phyloP scores from a whole-genome alignment of 2,113 vertebrate genomes.

The Acrocephalus kingi region DNA sequence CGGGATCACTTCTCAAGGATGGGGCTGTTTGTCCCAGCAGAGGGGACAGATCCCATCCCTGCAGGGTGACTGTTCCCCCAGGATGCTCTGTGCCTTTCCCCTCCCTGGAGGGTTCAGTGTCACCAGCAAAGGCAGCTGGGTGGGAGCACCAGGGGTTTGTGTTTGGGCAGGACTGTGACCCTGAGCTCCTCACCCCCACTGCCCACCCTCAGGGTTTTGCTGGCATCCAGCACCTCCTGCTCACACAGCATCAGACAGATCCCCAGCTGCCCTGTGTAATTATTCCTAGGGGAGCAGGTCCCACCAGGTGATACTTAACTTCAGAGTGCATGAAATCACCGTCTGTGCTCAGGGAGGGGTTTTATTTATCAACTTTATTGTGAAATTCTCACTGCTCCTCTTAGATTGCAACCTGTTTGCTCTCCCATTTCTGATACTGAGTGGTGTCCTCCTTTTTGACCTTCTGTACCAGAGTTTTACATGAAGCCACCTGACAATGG shows the following conservation, averaged over 20 bases:
- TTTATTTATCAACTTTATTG: neutral
- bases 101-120: neutral
- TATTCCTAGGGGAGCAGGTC: neutral
- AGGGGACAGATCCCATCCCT: neutral
- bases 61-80: neutral
- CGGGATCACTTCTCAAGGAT: fast-evolving
- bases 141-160: neutral
- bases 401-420: neutral
- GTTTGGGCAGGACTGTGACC: neutral
- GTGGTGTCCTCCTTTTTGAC: neutral
- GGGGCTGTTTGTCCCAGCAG: neutral
- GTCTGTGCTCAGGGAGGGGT: neutral
- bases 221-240: neutral
- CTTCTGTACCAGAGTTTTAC: neutral
- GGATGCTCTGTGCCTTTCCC: neutral
- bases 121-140: neutral
- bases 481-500: neutral
- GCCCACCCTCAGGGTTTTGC: neutral
- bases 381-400: neutral
- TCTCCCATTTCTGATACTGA: neutral
- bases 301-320: neutral
- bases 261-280: neutral
- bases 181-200: neutral
- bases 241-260: neutral
- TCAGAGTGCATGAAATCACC: neutral